These are phyloP conservation scores for Mesorhabditis spiculigera DNA, from an alignment of 2,888 invertebrate genomes.

Conservation along the genomic window DNA sequence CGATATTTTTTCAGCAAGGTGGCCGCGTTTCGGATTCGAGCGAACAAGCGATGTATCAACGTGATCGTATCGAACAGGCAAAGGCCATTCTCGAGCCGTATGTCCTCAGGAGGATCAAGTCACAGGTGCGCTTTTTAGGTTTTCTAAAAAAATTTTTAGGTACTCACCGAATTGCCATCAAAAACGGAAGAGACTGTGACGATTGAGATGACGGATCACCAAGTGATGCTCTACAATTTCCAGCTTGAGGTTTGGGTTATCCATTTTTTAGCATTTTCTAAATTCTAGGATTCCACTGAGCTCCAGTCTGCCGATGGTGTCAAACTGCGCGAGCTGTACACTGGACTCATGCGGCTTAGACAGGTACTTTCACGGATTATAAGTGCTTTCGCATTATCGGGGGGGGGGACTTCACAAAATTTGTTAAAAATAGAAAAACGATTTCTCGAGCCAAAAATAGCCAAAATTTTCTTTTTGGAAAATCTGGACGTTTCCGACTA, in stretches of 20 bases:
- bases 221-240: conserved; percentile 71
- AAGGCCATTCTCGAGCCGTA: conserved; percentile 95
- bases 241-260: conserved; percentile 24
- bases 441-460: no score
- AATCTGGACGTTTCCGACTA: no score
- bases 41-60: conserved; percentile 78
- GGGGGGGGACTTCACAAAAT: no score
- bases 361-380: no score
- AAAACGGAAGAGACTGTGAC: conserved; percentile 74
- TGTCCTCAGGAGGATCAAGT: conserved; percentile 80
- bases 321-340: no score
- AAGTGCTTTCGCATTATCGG: no score
- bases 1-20: conserved; percentile 18
- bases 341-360: no score
- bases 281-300: no score
- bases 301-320: no score
- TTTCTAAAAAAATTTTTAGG: conserved; percentile 23
- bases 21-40: conserved; percentile 29
- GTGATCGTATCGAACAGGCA: conserved; percentile 83
- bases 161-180: conserved; percentile 72
- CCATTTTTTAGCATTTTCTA: no score
- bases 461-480: no score
- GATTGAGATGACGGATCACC: conserved; percentile 72
- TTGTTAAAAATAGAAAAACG: no score
- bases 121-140: conserved; percentile 42